Conservation (phyloP, 2,113 vertebrate genomes). For the Callocephalon fimbriatum region DNA sequence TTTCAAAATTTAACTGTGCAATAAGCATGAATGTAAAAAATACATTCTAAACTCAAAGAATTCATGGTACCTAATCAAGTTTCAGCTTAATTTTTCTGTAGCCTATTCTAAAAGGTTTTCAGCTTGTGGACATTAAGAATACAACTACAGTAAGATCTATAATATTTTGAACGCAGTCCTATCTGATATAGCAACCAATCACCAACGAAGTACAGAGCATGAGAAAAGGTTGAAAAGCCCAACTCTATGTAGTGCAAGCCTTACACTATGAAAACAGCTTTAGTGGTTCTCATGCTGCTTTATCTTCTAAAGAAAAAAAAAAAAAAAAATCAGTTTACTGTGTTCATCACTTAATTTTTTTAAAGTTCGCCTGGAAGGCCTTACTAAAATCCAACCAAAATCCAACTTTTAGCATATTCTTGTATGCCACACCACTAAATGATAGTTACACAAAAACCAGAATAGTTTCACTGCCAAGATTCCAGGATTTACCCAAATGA, state of each 20-base stretch:
- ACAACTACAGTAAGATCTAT: not conserved
- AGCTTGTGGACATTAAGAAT: not conserved
- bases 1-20: not conserved
- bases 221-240: not conserved
- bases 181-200: not conserved
- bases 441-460: not conserved
- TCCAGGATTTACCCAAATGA: not conserved
- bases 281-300: not conserved
- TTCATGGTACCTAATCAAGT: not conserved
- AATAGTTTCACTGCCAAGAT: not conserved
- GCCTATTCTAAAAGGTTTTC: not conserved
- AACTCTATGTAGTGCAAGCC: not conserved
- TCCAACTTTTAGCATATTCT: not conserved
- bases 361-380: not conserved
- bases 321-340: not conserved
- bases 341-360: not conserved
- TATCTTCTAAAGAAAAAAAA: not conserved
- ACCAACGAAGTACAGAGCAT: not conserved
- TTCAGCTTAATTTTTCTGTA: not conserved
- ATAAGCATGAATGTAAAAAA: not conserved
- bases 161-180: not conserved
- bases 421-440: not conserved
- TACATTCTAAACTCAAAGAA: not conserved
- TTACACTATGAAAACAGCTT: not conserved
- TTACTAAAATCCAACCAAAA: not conserved